phyloP scores from a whole-genome alignment of 2,888 invertebrate genomes.

The Polymixis lichenea region DNA sequence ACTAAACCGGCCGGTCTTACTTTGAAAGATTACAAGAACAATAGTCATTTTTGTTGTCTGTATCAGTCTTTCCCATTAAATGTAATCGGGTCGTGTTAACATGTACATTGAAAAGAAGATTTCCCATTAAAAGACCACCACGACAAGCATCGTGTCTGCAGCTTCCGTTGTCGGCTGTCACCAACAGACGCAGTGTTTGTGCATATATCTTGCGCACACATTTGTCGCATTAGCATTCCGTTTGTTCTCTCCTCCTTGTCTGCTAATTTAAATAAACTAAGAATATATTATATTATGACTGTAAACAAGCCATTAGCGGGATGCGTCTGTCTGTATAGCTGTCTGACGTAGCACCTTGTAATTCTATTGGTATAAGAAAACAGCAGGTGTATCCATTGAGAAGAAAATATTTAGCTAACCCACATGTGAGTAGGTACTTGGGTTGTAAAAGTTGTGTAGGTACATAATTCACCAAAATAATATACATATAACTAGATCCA shows the following conservation, averaged over 20 bases:
- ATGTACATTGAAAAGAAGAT: neutral
- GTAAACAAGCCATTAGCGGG: conserved; percentile 55
- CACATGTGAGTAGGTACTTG: neutral
- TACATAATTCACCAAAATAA: neutral
- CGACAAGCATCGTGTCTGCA: conserved; percentile 21
- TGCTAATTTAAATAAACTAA: conserved; percentile 55
- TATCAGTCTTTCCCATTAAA: neutral
- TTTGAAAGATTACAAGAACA: neutral
- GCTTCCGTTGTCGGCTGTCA: conserved; percentile 40
- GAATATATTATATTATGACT: conserved; percentile 52
- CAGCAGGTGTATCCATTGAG: conserved; percentile 18
- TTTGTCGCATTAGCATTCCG: conserved; percentile 45
- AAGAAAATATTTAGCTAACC: conserved; percentile 32
- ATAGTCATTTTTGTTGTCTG: neutral
- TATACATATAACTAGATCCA: neutral
- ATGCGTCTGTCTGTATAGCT: conserved; percentile 37
- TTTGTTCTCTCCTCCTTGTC: conserved; percentile 39
- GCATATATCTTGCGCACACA: conserved; percentile 29
- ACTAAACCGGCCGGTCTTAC: neutral
- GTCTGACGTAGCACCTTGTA: conserved; percentile 43
- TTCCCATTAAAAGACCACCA: conserved; percentile 25
- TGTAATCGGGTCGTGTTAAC: neutral
- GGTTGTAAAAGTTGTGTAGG: neutral
- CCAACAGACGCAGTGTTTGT: conserved; percentile 30
- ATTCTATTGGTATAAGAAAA: conserved; percentile 46